phyloP scores from a whole-genome alignment of 2,797 vertebrate genomes.

The Onychomys torridus region DNA sequence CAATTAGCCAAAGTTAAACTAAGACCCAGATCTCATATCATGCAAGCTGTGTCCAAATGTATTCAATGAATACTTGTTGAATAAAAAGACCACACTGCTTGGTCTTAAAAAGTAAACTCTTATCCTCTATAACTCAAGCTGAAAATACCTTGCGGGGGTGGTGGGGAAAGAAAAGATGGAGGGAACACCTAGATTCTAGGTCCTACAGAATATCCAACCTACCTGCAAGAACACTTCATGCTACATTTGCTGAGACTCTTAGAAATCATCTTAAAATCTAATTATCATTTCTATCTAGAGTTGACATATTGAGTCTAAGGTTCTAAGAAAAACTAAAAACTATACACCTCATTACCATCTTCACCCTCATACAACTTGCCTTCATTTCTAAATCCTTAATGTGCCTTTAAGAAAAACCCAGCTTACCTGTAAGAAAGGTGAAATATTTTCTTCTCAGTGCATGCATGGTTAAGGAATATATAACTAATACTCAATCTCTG shows the following conservation, averaged over 20 bases:
- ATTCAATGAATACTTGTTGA: conserved; percentile 35
- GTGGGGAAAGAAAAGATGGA: not conserved
- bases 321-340: conserved; percentile 43
- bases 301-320: conserved; percentile 45
- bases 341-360: not conserved
- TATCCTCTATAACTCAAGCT: conserved; percentile 15
- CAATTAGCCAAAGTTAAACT: conserved; percentile 35
- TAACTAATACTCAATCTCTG: not conserved
- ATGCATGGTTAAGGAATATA: not conserved
- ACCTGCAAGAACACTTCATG: not conserved
- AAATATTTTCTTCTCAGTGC: not conserved
- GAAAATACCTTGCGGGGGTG: not conserved
- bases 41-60: not conserved
- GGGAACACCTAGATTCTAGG: not conserved
- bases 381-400: not conserved
- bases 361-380: not conserved
- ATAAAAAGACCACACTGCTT: conserved; percentile 33
- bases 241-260: conserved; percentile 12
- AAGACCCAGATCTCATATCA: not conserved
- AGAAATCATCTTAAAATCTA: conserved; percentile 54
- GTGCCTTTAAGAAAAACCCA: not conserved
- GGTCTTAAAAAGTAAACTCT: not conserved
- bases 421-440: not conserved
- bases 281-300: conserved; percentile 53
- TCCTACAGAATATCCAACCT: not conserved